These are phyloP conservation scores for Amyelois transitella DNA, from an alignment of 1,140 invertebrate genomes.

Conservation along the genomic window DNA sequence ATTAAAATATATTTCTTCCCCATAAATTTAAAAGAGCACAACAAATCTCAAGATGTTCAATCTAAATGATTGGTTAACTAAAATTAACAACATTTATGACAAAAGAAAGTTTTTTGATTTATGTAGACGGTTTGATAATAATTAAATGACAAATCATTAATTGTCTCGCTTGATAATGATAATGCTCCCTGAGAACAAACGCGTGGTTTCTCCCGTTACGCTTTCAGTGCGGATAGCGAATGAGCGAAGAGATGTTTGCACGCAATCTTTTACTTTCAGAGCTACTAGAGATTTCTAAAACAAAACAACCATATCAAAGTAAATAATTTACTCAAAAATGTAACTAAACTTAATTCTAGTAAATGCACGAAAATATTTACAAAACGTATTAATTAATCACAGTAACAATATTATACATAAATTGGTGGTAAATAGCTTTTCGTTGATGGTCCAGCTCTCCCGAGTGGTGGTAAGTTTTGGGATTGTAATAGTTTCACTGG, in stretches of 20 bases:
- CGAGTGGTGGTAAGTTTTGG: slow-evolving; percentile 48
- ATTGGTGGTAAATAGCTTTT: slow-evolving; percentile 60
- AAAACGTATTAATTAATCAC: slow-evolving; percentile 41
- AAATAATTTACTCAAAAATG: not conserved
- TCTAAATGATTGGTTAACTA: too few species aligned
- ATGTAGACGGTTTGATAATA: too few species aligned
- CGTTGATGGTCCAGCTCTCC: slow-evolving; percentile 57
- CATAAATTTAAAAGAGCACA: not conserved
- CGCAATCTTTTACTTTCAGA: slow-evolving; percentile 25
- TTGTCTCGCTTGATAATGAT: not conserved
- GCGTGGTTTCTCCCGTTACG: slow-evolving; percentile 41
- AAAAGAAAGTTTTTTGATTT: too few species aligned
- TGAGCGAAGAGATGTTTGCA: slow-evolving; percentile 17
- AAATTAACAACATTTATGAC: too few species aligned
- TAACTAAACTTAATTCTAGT: slow-evolving; percentile 29
- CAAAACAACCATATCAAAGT: not conserved
- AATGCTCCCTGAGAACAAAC: not conserved
- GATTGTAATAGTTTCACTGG: slow-evolving; percentile 37
- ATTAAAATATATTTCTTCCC: not conserved
- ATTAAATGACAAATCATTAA: not conserved
- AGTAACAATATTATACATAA: slow-evolving; percentile 43
- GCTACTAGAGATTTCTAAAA: slow-evolving; percentile 3
- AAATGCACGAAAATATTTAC: slow-evolving; percentile 60
- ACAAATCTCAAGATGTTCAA: not conserved
- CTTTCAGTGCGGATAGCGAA: slow-evolving; percentile 53